Evolutionary conservation across 2,797 vertebrate species (phyloP), one percentile per base, ranked within the genome.

Genomic region (Pangasius macronema): DNA sequence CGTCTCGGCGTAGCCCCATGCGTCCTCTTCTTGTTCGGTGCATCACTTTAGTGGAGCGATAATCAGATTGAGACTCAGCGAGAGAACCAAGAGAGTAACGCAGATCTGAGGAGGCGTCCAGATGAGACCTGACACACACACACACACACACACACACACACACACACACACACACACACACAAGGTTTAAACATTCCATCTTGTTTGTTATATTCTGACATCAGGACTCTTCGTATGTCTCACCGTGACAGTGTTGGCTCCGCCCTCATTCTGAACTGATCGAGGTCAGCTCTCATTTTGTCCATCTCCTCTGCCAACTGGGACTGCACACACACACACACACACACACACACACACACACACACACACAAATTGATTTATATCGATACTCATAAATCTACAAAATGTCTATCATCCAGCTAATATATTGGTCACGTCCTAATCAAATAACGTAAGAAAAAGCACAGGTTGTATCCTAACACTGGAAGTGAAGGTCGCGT

Each of bases 251-350:
- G 94, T 16, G 97, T 96, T 57, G 97, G 97, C 91, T 99, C 99
- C 89, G 96, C 94, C 92, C 98, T 97, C 93, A 99, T 84, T 92
- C 98, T 97, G 94, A 98, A 93, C 90, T 99, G 98, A 91, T 99
- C 98, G 90, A 99, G 94, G 93, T 99, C 99, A 53, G 94, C 95
- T 93, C 98, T 96, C 91, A 99, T 95, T 90, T 99, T 99, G 90
- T 98, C 98, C 77, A 99, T 97, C 95, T 99, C 98, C 89, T 98
- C 98, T 0, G 97, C 97, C 91, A 99, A 95, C 90, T 98, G 96
- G 88, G 97, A 96, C 99, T 99, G 92, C 85, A 79, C 85, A 87
- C 84, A 84, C 86, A 76, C 76, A 84, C 80, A 82, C 36, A 83
- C 9, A n/a, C 84, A 51, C 81, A 85, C 51, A 88, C 51, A 36